Evolutionary conservation across 2,113 vertebrate species (phyloP).

Genomic region (Bothrops jararaca): DNA sequence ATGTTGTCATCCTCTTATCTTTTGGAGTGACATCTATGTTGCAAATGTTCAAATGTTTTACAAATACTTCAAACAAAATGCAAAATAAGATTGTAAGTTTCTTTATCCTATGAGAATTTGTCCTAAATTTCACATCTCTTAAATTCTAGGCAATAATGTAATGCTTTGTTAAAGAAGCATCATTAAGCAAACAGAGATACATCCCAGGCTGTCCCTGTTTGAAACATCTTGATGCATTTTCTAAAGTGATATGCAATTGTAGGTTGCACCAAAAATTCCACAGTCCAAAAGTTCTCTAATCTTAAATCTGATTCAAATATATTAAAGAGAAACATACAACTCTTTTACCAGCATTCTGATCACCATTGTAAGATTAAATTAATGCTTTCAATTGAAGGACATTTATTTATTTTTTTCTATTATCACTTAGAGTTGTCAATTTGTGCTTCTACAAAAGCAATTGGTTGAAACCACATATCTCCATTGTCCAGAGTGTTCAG

Average conservation of each 20-base stretch:
- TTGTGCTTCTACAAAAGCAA: background rate
- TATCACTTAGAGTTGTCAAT: background rate
- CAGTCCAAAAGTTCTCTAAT: background rate
- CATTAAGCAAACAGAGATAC: background rate
- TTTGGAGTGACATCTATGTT: background rate
- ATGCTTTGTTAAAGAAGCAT: background rate
- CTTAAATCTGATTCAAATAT: background rate
- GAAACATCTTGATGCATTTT: background rate
- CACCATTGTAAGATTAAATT: background rate
- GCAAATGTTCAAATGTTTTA: background rate
- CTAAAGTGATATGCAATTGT: background rate
- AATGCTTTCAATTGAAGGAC: background rate
- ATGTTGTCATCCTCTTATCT: background rate
- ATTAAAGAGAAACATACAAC: background rate
- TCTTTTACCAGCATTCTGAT: background rate
- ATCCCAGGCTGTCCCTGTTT: background rate
- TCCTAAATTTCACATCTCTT: background rate
- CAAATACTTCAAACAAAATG: background rate
- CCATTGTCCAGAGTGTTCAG: background rate
- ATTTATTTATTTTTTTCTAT: background rate
- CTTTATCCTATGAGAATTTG: background rate
- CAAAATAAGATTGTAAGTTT: background rate
- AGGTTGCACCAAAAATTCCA: background rate
- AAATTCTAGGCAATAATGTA: background rate
- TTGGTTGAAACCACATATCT: background rate